Base-by-base conservation (phyloP, 1,140 invertebrate species). In the Drosophila ananassae region DNA sequence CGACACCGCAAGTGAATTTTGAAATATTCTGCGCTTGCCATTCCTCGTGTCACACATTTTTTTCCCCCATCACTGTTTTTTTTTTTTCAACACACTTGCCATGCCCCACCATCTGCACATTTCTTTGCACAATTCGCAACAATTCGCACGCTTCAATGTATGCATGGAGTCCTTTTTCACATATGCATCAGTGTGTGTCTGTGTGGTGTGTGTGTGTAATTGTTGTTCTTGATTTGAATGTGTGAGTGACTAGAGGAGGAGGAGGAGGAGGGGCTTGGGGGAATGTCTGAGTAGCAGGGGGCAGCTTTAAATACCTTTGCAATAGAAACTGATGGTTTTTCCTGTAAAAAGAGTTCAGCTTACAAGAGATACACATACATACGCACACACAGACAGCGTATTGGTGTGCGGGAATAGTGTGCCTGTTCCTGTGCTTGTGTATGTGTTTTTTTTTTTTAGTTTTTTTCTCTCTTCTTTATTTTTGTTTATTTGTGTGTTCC, bases 251-350 rank as follows among this genome's bases (percentile, higher is more conserved):
- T 24, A 51, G 9, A 46, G 21, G 30, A 54, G 46, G 55, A 30
- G 28, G 21, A 44, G 34, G 17, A 46, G 54, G 24, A 39, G 17
- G 54, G 41, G 41, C 34, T 9, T 13, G 37, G 21, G 56, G 5
- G 44, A 3, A 52, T 51, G 47, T 37, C 34, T 37, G 34, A n/a
- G 34, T 13, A 56, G 60, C 62, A 52, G 67, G 64, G 78, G 84
- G 83, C 79, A 89, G 85, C 77, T 89, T 89, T 89, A 91, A 91
- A 91, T 91, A 91, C 89, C 89, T 91, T 89, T 90, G 89, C 76
- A 91, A 91, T 74, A 91, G 69, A 87, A 91, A 91, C 71, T 91
- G 89, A 91, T 91, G 89, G 85, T 91, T 91, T 89, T 91, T 91
- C 89, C 89, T 91, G 89, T 79, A 91, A 91, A 91, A 84, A 90